Evolutionary conservation across 1,140 invertebrate genomes (phyloP), one percentile per base, ranked within the genome.

Genomic region (Acromyrmex echinatior): DNA sequence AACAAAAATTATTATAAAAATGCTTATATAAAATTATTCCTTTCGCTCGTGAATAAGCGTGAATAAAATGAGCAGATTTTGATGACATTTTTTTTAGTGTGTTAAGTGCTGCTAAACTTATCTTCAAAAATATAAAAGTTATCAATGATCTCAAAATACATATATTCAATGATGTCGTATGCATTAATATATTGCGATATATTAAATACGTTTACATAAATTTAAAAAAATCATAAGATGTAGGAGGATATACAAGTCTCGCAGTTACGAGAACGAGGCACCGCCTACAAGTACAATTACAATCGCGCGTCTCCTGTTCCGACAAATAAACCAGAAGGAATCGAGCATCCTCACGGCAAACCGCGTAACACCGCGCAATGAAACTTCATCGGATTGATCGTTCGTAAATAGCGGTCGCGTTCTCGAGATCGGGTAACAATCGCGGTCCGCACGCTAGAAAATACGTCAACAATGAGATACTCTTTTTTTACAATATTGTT

Each of bases 301-400:
- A 82, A 82, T 81, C 45, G 49, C 49, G 65, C 78, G 45, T 85
- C 14, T 65, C 35, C 56, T 25, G 58, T 45, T 74, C 56, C 14
- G 56, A 49, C 70, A 60, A 68, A 87, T 51, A n/a, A 56, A 66
- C 53, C 58, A 63, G 53, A 88, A 71, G 35, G 31, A 51, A 53
- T 65, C 74, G 58, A n/a, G 74, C 39, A 78, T 86, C 31, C 62
- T 74, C 82, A 88, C 90, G 88, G 89, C 87, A 90, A 92, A 92
- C 91, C 91, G 85, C 88, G 81, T 86, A 84, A 84, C 56, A 90
- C 86, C 88, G 74, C 87, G 78, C 86, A 88, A 89, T 92, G 79
- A 91, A 86, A 86, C n/a, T 92, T 81, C 78, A 76, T 79, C 60
- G 68, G 65, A 18, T 90, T 39, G 56, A 80, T 87, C 68, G 31